Evolutionary conservation across 2,113 vertebrate genomes (phyloP).

Genomic region (Oreochromis spilurus): DNA sequence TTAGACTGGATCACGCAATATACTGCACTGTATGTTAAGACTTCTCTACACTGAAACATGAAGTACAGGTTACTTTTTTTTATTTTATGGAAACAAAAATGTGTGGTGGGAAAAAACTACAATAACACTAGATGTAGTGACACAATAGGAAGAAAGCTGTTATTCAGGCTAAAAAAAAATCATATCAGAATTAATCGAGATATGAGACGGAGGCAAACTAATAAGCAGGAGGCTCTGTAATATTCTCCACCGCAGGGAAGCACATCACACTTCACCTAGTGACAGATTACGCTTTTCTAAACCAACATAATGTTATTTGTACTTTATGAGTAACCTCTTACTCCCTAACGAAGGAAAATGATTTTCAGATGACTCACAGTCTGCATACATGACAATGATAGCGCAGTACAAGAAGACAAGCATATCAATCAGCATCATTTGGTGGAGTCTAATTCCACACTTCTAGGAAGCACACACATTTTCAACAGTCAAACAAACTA

Average conservation of each 20-base stretch:
- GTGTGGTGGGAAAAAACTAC: neutral
- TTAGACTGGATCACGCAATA: neutral
- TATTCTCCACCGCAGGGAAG: neutral
- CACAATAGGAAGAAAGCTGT: neutral
- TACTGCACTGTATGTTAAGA: neutral
- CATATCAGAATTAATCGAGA: neutral
- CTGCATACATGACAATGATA: neutral
- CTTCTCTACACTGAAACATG: neutral
- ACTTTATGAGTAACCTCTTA: constrained; percentile 17
- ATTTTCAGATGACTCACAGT: constrained; percentile 8
- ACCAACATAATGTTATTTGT: constrained; percentile 13
- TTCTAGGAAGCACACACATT: neutral
- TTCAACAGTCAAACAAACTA: neutral
- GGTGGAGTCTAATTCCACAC: neutral
- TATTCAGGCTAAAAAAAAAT: neutral
- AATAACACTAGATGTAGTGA: neutral
- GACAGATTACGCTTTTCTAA: neutral
- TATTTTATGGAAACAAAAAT: neutral
- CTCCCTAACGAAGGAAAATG: constrained; percentile 9
- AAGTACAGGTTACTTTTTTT: neutral
- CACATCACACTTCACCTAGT: neutral
- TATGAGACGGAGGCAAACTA: neutral
- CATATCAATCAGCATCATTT: neutral
- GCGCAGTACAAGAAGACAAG: neutral
- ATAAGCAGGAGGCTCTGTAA: neutral